Conservation (phyloP, 2,113 vertebrate species). For the Euleptes europaea region DNA sequence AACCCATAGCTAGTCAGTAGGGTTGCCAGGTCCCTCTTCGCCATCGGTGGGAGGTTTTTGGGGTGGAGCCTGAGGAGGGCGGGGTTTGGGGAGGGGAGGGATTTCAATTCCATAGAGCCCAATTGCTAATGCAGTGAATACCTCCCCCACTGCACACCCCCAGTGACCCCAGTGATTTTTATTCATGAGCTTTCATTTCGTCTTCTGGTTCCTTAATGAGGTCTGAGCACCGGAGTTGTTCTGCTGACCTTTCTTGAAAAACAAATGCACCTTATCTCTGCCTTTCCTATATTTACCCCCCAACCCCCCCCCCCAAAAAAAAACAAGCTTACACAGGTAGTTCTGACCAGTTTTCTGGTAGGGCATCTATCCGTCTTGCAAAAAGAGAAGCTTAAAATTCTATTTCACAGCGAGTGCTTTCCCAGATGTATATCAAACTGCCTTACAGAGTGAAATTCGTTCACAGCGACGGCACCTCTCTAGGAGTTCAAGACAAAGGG, state of each 20-base stretch:
- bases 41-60: too few relatives aligned
- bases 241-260: not conserved
- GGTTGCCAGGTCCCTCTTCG: too few relatives aligned
- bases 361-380: rapidly evolving
- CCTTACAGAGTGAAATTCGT: not conserved
- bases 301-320: not conserved
- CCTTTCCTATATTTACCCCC: not conserved
- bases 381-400: not conserved
- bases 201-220: not conserved
- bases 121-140: too few relatives aligned
- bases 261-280: not conserved
- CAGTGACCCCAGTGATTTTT: too few relatives aligned
- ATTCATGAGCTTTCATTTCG: not conserved
- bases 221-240: not conserved
- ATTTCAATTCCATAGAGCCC: too few relatives aligned
- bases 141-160: too few relatives aligned
- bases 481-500: not conserved
- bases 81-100: too few relatives aligned
- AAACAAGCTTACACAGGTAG: not conserved
- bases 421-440: not conserved
- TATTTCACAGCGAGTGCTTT: not conserved
- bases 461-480: not conserved
- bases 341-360: not conserved
- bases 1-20: too few relatives aligned
- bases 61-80: too few relatives aligned